Evolutionary conservation across 37 sponge, comb jelly and placozoan genomes (phyloP), one percentile per base, ranked within the genome.

Genomic region (Amphimedon queenslandica): DNA sequence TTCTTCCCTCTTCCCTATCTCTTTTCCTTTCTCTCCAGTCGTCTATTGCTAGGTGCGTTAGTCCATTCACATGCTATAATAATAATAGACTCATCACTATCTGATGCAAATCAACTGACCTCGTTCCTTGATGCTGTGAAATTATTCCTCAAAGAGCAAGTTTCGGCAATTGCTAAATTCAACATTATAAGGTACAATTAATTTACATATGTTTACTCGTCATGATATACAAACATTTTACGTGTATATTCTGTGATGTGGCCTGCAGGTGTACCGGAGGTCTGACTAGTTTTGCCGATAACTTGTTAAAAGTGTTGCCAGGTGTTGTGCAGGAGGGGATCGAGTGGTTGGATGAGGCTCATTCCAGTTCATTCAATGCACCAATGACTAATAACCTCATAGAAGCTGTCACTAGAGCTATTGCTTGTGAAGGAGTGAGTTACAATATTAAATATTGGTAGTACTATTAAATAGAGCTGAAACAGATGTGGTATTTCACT

Each of bases 181-280:
- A 90, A 76, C 58, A 11, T 90, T 33, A 77, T 90, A 27, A 64
- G 75, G 69, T 88, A 63, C n/a, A n/a, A n/a, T n/a, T n/a, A n/a
- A n/a, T n/a, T n/a, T n/a, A n/a, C n/a, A n/a, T n/a, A n/a, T n/a
- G n/a, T n/a, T n/a, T n/a, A n/a, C n/a, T n/a, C n/a, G n/a, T n/a
- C n/a, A n/a, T n/a, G n/a, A n/a, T n/a, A n/a, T n/a, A n/a, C 28
- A 5, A 30, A 5, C 3, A 5, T 42, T 5, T 30, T 42, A 24
- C 29, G 42, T 70, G 71, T 32, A 70, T 3, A 27, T 32, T 70
- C 25, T 55, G n/a, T n/a, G n/a, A n/a, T n/a, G n/a, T n/a, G n/a
- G n/a, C n/a, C n/a, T 41, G 47, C 58, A 73, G 87, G 5, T 87
- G 76, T 42, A 55, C 35, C 24, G 41, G 28, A 36, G 63, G 51